These are phyloP conservation scores for Willowsia nigromaculata DNA, from an alignment of 2,888 invertebrate species.

Conservation along the genomic window DNA sequence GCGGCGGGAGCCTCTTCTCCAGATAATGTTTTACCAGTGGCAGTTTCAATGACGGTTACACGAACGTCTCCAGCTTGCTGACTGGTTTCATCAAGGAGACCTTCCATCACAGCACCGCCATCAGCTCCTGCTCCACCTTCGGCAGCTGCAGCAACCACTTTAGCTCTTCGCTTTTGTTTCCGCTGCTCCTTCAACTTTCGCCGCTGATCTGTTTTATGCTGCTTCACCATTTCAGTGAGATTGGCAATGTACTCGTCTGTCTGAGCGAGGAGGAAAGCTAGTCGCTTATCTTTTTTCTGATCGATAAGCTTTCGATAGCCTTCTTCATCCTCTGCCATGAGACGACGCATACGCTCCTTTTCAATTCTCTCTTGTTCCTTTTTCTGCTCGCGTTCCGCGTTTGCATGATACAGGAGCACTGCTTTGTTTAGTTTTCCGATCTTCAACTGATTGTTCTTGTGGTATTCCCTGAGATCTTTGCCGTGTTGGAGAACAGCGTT, in stretches of 20 bases:
- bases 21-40: slow-evolving; percentile 80
- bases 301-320: slow-evolving; percentile 83
- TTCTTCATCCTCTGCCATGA: slow-evolving; percentile 82
- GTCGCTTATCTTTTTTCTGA: slow-evolving; percentile 85
- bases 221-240: slow-evolving; percentile 81
- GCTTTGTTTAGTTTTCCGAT: slow-evolving; percentile 83
- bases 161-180: slow-evolving; percentile 61
- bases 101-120: slow-evolving; percentile 51
- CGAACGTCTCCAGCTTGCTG: slow-evolving; percentile 71
- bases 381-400: slow-evolving; percentile 85
- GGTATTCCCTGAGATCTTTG: slow-evolving; percentile 84
- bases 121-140: neutral
- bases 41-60: slow-evolving; percentile 78
- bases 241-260: slow-evolving; percentile 85
- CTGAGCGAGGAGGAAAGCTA: slow-evolving; percentile 84
- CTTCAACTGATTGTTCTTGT: slow-evolving; percentile 82
- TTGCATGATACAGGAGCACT: slow-evolving; percentile 83
- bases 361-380: slow-evolving; percentile 85
- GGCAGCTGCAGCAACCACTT: too few species aligned
- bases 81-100: slow-evolving; percentile 75
- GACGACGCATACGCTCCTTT: slow-evolving; percentile 84
- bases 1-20: slow-evolving; percentile 81
- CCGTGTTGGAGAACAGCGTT: slow-evolving; percentile 84
- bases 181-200: slow-evolving; percentile 81
- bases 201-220: slow-evolving; percentile 82